Evolutionary conservation across 2,113 vertebrate genomes (phyloP).

Genomic region (Pseudonaja textilis): DNA sequence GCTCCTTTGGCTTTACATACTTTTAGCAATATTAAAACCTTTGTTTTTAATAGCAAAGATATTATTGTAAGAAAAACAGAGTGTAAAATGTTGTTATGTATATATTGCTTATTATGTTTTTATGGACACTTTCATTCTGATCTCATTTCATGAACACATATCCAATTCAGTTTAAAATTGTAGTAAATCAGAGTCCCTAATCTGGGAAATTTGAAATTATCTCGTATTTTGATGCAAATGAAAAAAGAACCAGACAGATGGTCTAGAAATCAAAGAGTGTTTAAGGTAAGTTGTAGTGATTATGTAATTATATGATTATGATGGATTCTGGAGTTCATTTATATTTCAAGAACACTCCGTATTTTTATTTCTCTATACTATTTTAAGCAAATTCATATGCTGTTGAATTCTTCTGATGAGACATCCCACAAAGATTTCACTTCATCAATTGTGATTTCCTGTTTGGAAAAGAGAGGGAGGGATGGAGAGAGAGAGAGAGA

Average conservation of each 20-base stretch:
- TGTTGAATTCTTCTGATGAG: not conserved
- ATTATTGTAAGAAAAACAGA: not conserved
- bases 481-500: too few species aligned
- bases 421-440: not conserved
- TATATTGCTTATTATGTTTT: not conserved
- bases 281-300: not conserved
- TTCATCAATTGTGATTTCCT: not conserved
- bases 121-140: not conserved
- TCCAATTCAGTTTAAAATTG: not conserved
- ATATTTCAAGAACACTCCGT: not conserved
- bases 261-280: not conserved
- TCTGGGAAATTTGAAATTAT: not conserved
- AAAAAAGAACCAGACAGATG: not conserved
- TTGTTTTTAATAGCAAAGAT: not conserved
- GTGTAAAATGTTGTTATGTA: not conserved
- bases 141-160: not conserved
- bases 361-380: not conserved
- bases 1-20: not conserved
- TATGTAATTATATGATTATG: not conserved
- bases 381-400: not conserved
- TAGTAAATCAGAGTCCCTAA: not conserved
- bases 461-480: not conserved
- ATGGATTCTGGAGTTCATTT: not conserved
- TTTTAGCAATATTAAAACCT: not conserved
- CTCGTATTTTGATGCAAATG: not conserved